phyloP scores from a whole-genome alignment of 2,888 invertebrate species.

The Volucella zonaria region DNA sequence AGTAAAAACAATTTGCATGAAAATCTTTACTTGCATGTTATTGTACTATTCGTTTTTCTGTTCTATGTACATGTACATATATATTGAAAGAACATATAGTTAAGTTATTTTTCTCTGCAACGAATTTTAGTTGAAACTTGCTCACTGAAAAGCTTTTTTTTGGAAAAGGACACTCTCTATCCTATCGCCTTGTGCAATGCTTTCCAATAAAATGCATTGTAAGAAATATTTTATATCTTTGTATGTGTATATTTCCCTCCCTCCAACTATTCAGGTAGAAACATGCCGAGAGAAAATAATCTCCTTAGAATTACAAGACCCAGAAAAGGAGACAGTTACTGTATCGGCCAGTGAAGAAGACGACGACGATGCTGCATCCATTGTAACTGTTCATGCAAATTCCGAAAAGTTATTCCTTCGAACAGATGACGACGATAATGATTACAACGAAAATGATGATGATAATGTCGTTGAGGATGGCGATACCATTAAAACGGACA shows the following conservation, averaged over 20 bases:
- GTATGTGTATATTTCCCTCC: constrained; percentile 77
- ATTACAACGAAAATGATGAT: constrained; percentile 57
- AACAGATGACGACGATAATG: constrained; percentile 76
- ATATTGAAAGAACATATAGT: background rate
- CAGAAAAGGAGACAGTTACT: constrained; percentile 77
- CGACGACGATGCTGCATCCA: constrained; percentile 84
- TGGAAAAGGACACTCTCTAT: constrained; percentile 54
- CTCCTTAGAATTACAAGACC: constrained; percentile 91
- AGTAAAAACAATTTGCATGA: constrained; percentile 24
- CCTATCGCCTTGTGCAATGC: constrained; percentile 46
- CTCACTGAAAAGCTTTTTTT: constrained; percentile 41
- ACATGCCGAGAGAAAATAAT: constrained; percentile 95
- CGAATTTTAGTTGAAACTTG: constrained; percentile 11
- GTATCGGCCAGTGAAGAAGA: constrained; percentile 81
- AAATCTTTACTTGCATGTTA: constrained; percentile 38
- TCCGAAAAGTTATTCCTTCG: constrained; percentile 81
- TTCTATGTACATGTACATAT: background rate
- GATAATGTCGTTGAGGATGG: constrained; percentile 76
- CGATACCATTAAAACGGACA: constrained; percentile 63
- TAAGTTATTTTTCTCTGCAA: background rate
- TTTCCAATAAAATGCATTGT: constrained; percentile 35
- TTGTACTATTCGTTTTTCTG: too few relatives aligned
- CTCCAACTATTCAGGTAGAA: constrained; percentile 86
- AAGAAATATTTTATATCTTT: constrained; percentile 25
- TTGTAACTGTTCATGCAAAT: constrained; percentile 83